Evolutionary conservation across 2,797 vertebrate species (phyloP).

Genomic region (Bufotes viridis): DNA sequence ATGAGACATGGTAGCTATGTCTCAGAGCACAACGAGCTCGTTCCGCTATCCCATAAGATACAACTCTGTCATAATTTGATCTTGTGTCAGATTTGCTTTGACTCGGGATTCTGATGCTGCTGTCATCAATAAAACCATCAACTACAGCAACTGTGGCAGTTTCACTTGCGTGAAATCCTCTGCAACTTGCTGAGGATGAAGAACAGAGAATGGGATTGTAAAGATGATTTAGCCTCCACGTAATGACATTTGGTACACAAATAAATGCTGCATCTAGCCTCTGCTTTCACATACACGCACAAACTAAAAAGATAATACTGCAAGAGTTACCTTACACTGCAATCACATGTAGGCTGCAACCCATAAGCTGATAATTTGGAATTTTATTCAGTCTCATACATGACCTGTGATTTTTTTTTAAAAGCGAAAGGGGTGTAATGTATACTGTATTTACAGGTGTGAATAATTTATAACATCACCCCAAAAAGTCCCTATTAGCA

Average conservation of each 20-base stretch:
- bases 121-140: slow-evolving; percentile 47
- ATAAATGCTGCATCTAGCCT: neutral
- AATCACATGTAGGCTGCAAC: no score
- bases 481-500: no score
- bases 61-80: slow-evolving; percentile 42
- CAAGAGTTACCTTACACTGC: neutral
- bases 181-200: slow-evolving; percentile 11
- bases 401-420: no score
- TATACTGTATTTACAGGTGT: no score
- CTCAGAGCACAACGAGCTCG: slow-evolving; percentile 5
- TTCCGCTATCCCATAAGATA: slow-evolving; percentile 25
- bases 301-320: neutral
- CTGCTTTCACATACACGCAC: neutral
- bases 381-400: no score
- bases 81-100: slow-evolving; percentile 43
- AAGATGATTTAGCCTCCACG: neutral
- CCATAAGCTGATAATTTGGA: no score
- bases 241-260: neutral
- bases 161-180: slow-evolving; percentile 2
- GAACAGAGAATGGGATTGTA: neutral
- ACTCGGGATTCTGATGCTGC: slow-evolving; percentile 26
- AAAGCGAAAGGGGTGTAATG: no score
- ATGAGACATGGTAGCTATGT: slow-evolving; percentile 37
- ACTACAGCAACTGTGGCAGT: neutral
- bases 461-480: no score